Evolutionary conservation across 2,888 invertebrate species (phyloP), one percentile per base, ranked within the genome.

Genomic region (Drosophila neutralis): DNA sequence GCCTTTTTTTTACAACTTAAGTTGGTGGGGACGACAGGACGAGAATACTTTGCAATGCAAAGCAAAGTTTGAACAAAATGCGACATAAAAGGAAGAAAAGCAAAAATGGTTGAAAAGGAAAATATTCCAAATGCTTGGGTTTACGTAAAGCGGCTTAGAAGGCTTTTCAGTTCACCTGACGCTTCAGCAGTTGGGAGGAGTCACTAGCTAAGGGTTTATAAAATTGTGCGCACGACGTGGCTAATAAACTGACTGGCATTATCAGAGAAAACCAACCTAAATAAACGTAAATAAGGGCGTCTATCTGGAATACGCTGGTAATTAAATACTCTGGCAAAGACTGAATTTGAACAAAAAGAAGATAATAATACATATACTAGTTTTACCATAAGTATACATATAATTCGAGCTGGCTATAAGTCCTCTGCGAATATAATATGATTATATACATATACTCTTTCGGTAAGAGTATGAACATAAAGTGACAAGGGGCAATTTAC

Each of bases 161-260:
- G 62, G 80, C 77, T 80, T 80, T 77, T 72, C 65, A 72, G 73
- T 72, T 80, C 81, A 78, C 67, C 76, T 71, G 77, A 62, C 61
- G 60, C 53, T 48, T 33, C 53, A 48, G 61, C 71, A 66, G 59
- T 76, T 71, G 29, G 31, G 11, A 35, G 48, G 40, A 72, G 61
- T 69, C 77, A 36, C 45, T 51, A 57, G 36, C 29, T 60, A 80
- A 73, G 72, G 81, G 77, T 63, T 77, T 77, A 66, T 42, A 69
- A 78, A 77, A 78, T 36, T 68, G 78, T 77, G 62, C 68, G 85
- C 85, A 70, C 85, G 62, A 84, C 67, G 54, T 76, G 85, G 84
- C 84, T 87, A 84, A 89, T 84, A 89, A 89, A 82, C 82, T 79
- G 85, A 63, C 65, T 40, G 38, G 18, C 8, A 60, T 45, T 58